These are phyloP conservation scores for Lacerta bilineata DNA, from an alignment of 2,797 vertebrate genomes.

Conservation along the genomic window DNA sequence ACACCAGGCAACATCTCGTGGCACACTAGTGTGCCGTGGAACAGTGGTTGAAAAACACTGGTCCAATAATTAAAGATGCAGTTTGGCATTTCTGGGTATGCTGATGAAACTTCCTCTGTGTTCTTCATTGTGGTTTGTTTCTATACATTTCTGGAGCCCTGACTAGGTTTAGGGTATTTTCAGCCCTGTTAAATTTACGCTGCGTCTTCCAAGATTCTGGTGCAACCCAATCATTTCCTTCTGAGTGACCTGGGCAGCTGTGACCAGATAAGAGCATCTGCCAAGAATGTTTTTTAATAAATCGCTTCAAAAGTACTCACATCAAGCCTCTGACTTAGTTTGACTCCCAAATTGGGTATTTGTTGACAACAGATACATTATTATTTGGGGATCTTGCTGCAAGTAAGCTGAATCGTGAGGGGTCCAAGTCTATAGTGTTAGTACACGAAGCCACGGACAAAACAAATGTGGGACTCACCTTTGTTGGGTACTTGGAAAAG, in stretches of 20 bases:
- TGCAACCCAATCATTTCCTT: neutral
- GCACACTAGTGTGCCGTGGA: too few relatives aligned
- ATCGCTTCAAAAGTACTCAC: too few relatives aligned
- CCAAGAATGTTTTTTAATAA: neutral
- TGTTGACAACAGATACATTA: neutral
- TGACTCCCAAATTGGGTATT: neutral
- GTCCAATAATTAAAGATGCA: neutral
- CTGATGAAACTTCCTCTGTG: neutral
- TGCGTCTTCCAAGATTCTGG: neutral
- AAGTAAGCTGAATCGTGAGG: neutral
- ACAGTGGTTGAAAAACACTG: too few relatives aligned
- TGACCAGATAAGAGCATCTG: neutral
- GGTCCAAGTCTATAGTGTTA: neutral
- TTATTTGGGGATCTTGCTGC: too few relatives aligned
- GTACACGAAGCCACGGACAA: neutral
- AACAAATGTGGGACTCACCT: slow-evolving; percentile 75
- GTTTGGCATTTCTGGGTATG: neutral
- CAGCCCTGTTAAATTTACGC: neutral
- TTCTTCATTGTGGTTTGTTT: neutral
- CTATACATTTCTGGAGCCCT: neutral
- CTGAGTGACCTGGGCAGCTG: neutral
- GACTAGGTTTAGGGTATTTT: neutral
- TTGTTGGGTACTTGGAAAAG: slow-evolving; percentile 89
- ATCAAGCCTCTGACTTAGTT: neutral
- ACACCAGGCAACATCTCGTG: too few relatives aligned